Conservation (phyloP, 1,140 invertebrate genomes). For the Drosophila nannoptera region DNA sequence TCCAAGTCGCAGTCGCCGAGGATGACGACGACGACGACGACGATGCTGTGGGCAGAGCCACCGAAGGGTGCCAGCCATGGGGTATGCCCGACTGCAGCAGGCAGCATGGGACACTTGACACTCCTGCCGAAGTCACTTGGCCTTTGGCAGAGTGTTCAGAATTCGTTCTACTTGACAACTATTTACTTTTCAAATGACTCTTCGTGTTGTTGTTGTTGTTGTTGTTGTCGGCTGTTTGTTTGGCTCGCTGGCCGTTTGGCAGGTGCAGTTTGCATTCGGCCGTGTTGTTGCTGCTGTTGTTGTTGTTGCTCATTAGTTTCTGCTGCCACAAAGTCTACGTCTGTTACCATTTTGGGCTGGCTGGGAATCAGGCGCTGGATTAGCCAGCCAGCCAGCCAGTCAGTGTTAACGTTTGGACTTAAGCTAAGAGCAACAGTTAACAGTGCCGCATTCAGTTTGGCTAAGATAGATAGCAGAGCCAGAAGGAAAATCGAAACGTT, state of each 20-base stretch:
- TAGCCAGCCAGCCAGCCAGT: too few species aligned
- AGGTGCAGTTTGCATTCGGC: conserved; percentile 75
- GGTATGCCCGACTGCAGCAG: conserved; percentile 1
- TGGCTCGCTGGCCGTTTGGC: conserved; percentile 58
- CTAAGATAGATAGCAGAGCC: conserved; percentile 41
- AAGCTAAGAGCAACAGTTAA: conserved; percentile 13
- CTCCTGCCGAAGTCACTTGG: too few species aligned
- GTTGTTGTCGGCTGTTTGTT: conserved; percentile 41
- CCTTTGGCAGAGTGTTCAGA: neutral
- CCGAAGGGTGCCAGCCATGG: neutral
- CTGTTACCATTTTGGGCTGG: conserved; percentile 76
- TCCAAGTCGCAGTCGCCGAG: conserved; percentile 7
- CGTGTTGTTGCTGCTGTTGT: conserved; percentile 30
- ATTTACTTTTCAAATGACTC: conserved; percentile 11
- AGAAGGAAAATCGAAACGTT: conserved; percentile 73
- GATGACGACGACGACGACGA: conserved; percentile 14
- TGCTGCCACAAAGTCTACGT: conserved; percentile 74
- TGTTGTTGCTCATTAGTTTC: conserved; percentile 74
- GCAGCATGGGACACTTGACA: neutral
- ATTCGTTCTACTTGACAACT: conserved; percentile 4
- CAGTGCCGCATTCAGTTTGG: conserved; percentile 1
- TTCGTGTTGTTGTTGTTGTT: conserved; percentile 30
- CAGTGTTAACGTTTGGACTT: neutral
- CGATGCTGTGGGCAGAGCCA: conserved; percentile 33
- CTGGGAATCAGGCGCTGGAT: conserved; percentile 70